Evolutionary conservation across 2,888 invertebrate species (phyloP).

Genomic region (Hetaerina titia): DNA sequence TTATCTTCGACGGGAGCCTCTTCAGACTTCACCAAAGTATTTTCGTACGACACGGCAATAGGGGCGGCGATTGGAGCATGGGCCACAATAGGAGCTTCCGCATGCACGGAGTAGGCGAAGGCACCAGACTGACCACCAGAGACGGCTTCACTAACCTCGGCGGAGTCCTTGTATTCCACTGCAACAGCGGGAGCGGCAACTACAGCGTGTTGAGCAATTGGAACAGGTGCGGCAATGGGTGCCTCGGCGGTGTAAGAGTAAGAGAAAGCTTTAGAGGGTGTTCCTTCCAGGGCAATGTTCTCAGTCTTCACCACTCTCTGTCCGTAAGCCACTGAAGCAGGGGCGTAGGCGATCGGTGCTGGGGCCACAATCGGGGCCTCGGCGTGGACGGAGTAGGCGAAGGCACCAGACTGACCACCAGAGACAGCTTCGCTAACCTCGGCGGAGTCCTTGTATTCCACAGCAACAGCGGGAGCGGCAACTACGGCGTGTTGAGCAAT

Average conservation of each 20-base stretch:
- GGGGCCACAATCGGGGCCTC: background rate
- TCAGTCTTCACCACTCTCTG: background rate
- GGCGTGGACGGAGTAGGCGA: slow-evolving; percentile 4
- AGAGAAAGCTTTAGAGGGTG: background rate
- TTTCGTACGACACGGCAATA: background rate
- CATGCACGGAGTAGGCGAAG: slow-evolving; percentile 42
- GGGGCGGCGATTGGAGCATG: background rate
- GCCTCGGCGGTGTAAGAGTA: background rate
- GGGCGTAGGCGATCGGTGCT: background rate
- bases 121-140: background rate
- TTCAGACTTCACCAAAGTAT: background rate
- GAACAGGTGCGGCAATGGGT: background rate
- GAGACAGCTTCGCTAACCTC: background rate
- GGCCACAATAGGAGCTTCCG: slow-evolving; percentile 6
- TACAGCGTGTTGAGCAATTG: background rate
- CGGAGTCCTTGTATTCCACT: background rate
- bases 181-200: background rate
- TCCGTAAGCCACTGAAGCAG: background rate
- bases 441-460: background rate
- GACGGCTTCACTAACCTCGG: background rate
- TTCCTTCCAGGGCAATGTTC: background rate
- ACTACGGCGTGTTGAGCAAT: background rate
- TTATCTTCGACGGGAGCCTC: background rate
- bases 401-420: background rate
- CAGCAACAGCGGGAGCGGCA: background rate